Conservation (phyloP, 2,888 invertebrate species). For the Selenia dentaria region DNA sequence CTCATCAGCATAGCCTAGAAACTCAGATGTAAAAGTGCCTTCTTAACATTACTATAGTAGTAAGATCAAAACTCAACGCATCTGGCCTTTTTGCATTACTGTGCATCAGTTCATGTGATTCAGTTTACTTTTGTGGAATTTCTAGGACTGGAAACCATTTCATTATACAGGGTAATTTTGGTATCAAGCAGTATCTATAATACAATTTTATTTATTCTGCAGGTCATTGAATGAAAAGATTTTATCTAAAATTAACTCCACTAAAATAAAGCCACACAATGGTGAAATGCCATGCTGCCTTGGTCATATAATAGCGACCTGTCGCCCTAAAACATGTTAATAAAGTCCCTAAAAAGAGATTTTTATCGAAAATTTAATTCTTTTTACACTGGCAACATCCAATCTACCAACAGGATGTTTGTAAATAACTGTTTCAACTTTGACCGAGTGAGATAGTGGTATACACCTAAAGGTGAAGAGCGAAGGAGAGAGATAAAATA, state of each 20-base stretch:
- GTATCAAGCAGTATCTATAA: no score
- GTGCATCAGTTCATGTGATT: no score
- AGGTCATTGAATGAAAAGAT: conserved; percentile 4
- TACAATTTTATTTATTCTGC: conserved; percentile 9
- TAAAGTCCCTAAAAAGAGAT: conserved; percentile 25
- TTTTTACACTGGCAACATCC: conserved; percentile 32
- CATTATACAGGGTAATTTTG: no score
- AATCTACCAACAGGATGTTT: conserved; percentile 22
- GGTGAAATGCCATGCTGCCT: not conserved
- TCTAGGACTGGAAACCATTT: no score
- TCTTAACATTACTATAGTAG: no score
- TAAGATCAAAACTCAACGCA: no score
- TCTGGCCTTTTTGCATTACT: no score
- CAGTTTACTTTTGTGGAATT: no score
- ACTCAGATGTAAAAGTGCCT: no score
- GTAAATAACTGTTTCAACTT: conserved; percentile 18
- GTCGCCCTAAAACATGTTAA: conserved; percentile 19
- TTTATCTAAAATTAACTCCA: conserved; percentile 1
- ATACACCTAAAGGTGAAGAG: conserved; percentile 1
- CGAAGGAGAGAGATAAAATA: conserved; percentile 3
- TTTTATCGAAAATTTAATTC: conserved; percentile 35
- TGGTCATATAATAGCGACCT: conserved; percentile 18
- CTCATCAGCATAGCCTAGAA: no score
- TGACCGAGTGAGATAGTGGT: conserved; percentile 13
- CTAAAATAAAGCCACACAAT: conserved; percentile 2